phyloP scores from a whole-genome alignment of 2,113 vertebrate genomes.

The Hypocryptadius cinnamomeus region DNA sequence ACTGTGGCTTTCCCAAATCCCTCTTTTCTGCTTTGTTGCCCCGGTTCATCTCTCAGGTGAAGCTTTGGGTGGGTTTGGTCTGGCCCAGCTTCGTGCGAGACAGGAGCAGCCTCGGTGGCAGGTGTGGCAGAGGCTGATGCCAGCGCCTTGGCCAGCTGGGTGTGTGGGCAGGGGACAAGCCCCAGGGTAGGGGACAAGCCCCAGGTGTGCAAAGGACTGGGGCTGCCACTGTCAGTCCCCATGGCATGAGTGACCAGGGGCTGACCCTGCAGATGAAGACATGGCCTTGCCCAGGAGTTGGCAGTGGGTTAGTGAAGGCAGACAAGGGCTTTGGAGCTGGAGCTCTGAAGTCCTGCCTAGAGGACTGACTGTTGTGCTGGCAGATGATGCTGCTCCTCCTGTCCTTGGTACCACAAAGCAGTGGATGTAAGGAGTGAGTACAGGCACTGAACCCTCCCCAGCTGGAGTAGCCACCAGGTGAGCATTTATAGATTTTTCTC shows the following conservation, averaged over 20 bases:
- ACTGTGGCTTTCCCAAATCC: neutral
- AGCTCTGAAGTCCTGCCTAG: neutral
- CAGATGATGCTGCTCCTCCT: neutral
- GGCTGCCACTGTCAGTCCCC: neutral
- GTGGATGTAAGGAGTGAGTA: neutral
- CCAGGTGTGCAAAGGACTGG: fast-evolving
- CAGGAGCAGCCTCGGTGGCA: fast-evolving
- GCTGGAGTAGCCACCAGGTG: neutral
- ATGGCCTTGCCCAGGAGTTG: neutral
- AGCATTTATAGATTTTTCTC: neutral
- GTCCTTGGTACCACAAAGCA: neutral
- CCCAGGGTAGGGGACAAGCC: too few species aligned
- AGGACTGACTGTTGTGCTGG: neutral
- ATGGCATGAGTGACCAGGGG: neutral
- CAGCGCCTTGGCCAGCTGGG: neutral
- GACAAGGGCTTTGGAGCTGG: neutral
- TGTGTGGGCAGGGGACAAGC: neutral
- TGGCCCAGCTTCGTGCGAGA: neutral
- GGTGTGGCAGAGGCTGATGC: neutral
- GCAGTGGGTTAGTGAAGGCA: neutral
- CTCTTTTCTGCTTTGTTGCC: neutral
- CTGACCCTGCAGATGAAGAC: neutral
- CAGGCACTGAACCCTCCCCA: neutral
- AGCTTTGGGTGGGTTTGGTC: neutral
- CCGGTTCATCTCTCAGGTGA: neutral